A percentile compares a stretch with the other conserved stretches of the same genome.
Evolutionary conservation across 2,113 vertebrate species (phyloP).

Genomic region (Perca flavescens): DNA sequence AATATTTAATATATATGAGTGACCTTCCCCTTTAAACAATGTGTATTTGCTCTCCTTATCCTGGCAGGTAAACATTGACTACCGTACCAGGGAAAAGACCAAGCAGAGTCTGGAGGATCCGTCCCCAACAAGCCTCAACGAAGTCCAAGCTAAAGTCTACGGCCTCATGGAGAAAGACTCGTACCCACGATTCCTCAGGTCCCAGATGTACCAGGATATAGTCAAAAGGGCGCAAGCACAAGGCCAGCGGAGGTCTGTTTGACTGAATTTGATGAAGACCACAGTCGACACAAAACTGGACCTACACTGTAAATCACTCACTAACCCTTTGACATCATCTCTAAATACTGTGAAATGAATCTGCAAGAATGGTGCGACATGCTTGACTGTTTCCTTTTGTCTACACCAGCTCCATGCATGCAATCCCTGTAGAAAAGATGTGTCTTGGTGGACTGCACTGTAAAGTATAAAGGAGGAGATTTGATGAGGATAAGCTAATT

Average conservation of each 20-base stretch:
- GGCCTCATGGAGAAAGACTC: constrained; percentile 99
- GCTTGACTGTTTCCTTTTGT: constrained; percentile 59
- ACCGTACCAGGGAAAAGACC: constrained; percentile 92
- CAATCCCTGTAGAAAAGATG: constrained; percentile 29
- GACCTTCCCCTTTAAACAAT: neutral
- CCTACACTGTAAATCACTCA: constrained; percentile 47
- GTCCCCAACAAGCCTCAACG: constrained; percentile 90
- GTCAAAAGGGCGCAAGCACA: constrained; percentile 88
- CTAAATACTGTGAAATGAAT: constrained; percentile 80
- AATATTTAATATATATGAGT: neutral
- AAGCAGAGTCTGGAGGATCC: constrained; percentile 93
- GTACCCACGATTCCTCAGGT: constrained; percentile 96
- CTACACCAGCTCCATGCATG: constrained; percentile 70
- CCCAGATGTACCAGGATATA: constrained; percentile 96
- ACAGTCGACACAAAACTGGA: constrained; percentile 40
- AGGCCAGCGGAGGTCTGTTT: constrained; percentile 92
- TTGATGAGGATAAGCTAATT: constrained; percentile 20
- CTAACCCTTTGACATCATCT: constrained; percentile 49
- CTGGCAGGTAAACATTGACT: constrained; percentile 95
- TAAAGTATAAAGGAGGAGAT: constrained; percentile 19
- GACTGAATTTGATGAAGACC: constrained; percentile 20
- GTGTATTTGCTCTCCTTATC: constrained; percentile 48
- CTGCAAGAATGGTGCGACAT: constrained; percentile 35
- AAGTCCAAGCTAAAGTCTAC: constrained; percentile 93
- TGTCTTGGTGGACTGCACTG: constrained; percentile 26